These are phyloP conservation scores for Phalera bucephala DNA, from an alignment of 2,888 invertebrate species.

Conservation along the genomic window DNA sequence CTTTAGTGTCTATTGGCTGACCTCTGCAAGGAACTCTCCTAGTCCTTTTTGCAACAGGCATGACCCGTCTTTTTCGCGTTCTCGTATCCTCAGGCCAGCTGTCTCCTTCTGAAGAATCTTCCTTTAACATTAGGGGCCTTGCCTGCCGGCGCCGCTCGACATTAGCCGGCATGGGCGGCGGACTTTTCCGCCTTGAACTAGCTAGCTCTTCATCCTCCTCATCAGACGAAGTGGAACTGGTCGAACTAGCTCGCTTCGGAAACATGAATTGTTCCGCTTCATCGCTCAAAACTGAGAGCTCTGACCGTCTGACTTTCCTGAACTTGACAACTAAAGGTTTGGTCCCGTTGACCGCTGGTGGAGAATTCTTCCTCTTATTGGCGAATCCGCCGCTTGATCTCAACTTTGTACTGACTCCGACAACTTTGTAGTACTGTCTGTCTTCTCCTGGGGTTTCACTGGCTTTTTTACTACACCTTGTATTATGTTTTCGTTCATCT, in stretches of 20 bases:
- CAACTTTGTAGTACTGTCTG: conserved; percentile 87
- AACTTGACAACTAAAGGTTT: conserved; percentile 88
- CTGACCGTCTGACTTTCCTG: conserved; percentile 88
- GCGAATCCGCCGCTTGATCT: conserved; percentile 82
- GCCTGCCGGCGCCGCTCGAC: conserved; percentile 62
- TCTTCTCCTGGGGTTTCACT: conserved; percentile 48
- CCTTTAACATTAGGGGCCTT: conserved; percentile 68
- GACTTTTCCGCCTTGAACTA: conserved; percentile 67
- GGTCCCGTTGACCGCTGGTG: conserved; percentile 80
- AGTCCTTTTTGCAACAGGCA: conserved; percentile 42
- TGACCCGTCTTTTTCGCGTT: conserved; percentile 50
- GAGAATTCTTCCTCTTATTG: conserved; percentile 54
- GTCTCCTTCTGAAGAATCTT: conserved; percentile 75
- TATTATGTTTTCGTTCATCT: conserved; percentile 60
- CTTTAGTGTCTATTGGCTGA: conserved; percentile 25
- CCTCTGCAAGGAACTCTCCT: conserved; percentile 32
- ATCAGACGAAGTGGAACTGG: conserved; percentile 80
- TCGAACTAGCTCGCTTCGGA: conserved; percentile 85
- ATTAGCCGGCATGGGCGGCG: conserved; percentile 47
- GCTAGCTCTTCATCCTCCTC: conserved; percentile 75
- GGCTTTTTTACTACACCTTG: conserved; percentile 55
- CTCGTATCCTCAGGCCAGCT: conserved; percentile 64
- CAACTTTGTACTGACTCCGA: conserved; percentile 86
- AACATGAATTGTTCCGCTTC: conserved; percentile 95
- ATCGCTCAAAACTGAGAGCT: conserved; percentile 89